Conservation (phyloP, 2,888 invertebrate species). For the Lycaena phlaeas region DNA sequence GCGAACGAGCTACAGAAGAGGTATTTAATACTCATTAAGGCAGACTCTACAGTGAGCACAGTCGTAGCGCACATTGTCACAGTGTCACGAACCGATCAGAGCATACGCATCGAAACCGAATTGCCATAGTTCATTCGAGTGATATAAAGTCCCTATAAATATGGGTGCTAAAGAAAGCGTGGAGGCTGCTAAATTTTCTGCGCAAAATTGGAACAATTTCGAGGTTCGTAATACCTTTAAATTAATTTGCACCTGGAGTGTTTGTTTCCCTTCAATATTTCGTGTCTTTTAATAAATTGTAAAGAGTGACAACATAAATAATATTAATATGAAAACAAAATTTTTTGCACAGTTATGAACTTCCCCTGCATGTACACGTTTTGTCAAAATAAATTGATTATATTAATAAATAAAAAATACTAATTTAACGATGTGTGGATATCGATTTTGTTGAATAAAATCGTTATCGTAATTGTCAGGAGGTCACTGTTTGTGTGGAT, state of each 20-base stretch:
- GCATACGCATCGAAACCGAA: conserved; percentile 61
- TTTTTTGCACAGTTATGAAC: conserved; percentile 50
- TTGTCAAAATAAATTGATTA: conserved; percentile 24
- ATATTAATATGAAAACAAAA: conserved; percentile 35
- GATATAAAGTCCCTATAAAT: conserved; percentile 65
- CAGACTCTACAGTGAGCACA: conserved; percentile 51
- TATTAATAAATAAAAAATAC: background rate
- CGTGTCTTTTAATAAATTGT: conserved; percentile 52
- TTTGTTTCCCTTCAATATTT: conserved; percentile 56
- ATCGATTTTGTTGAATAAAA: background rate
- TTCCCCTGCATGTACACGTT: conserved; percentile 50
- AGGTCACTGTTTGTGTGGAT: background rate
- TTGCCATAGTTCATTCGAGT: conserved; percentile 64
- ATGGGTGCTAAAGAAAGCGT: conserved; percentile 89
- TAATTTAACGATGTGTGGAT: background rate
- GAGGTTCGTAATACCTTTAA: conserved; percentile 78
- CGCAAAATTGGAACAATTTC: conserved; percentile 86
- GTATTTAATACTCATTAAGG: conserved; percentile 61
- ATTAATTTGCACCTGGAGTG: conserved; percentile 70
- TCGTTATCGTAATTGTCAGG: background rate
- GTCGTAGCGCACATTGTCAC: conserved; percentile 53
- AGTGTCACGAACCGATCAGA: conserved; percentile 57
- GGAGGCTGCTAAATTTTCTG: conserved; percentile 85
- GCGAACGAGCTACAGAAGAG: conserved; percentile 57
- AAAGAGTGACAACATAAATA: conserved; percentile 24